Evolutionary conservation across 2,888 invertebrate species (phyloP), one percentile per base, ranked within the genome.

Genomic region (Diaphora mendica): DNA sequence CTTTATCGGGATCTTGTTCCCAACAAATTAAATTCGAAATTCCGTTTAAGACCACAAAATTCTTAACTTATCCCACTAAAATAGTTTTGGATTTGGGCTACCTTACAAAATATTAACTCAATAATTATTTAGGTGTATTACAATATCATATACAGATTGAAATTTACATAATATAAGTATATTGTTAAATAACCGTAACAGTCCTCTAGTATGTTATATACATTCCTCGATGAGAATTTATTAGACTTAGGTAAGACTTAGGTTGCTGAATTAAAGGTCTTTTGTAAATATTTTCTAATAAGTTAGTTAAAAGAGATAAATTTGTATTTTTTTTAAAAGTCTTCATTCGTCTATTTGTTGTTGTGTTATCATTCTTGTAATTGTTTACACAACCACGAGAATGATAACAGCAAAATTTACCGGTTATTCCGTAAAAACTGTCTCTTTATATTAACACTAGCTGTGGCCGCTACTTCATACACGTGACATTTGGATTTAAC

Each of bases 1-100:
- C 51, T 44, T 71, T 73, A 76, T 75, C 70, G 66, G 48, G 73
- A 77, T 77, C 48, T 73, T 73, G 70, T 81, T 72, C 65, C 26
- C 35, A 83, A 79, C 72, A 73, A 81, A 77, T 81, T 79, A 55
- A 74, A 83, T 78, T 81, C 64, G 15, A 68, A 77, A 79, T 78
- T 70, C 77, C 71, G 62, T 66, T n/a, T 59, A 44, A 66, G 67
- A 76, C 78, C 79, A 68, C 77, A 76, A 71, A 68, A 78, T 77
- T 80, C 77, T 80, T 79, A 48, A 68, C 59, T 73, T 82, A 78
- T 64, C 67, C 62, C 65, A 73, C 71, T 76, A 64, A 77, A 73
- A 77, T 78, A 72, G 76, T 77, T 79, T 51, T 55, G 51, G 39
- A 48, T 71, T 62, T 64, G 64, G 13, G 70, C 73, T 70, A 74